Evolutionary conservation across 1,140 invertebrate species (phyloP).

Genomic region (Pentalonia nigronervosa): DNA sequence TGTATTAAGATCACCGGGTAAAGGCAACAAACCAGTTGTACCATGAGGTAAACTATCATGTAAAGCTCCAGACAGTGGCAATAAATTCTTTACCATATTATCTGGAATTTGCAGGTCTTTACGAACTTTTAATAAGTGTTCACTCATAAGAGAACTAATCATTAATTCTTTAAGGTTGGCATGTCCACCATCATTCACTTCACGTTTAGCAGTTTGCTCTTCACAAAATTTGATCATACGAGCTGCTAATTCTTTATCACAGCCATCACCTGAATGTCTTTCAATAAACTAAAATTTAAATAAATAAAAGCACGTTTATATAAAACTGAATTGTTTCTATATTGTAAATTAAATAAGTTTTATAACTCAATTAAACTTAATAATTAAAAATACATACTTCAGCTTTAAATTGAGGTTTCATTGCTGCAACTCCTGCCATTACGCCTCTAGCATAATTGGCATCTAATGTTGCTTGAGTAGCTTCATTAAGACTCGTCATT

Average conservation of each 20-base stretch:
- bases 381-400: constrained; percentile 16
- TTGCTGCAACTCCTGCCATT: constrained; percentile 62
- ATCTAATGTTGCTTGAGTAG: constrained; percentile 61
- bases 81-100: constrained; percentile 56
- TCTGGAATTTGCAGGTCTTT: constrained; percentile 51
- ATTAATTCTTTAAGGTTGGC: constrained; percentile 41
- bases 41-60: constrained; percentile 38
- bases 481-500: constrained; percentile 45
- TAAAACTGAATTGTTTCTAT: neutral
- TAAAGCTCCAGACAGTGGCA: constrained; percentile 29
- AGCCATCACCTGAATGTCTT: constrained; percentile 48
- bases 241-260: constrained; percentile 54
- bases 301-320: neutral
- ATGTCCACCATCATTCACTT: constrained; percentile 31
- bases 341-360: neutral
- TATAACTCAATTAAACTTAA: too few species aligned
- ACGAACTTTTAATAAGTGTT: constrained; percentile 49
- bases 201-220: constrained; percentile 48
- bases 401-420: constrained; percentile 52
- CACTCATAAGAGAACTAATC: constrained; percentile 49
- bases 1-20: constrained; percentile 10
- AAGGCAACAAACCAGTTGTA: constrained; percentile 35
- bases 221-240: constrained; percentile 55
- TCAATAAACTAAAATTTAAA: constrained; percentile 50
- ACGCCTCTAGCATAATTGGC: constrained; percentile 61